phyloP scores from a whole-genome alignment of 1,140 invertebrate genomes.

The Acyrthosiphon pisum region DNA sequence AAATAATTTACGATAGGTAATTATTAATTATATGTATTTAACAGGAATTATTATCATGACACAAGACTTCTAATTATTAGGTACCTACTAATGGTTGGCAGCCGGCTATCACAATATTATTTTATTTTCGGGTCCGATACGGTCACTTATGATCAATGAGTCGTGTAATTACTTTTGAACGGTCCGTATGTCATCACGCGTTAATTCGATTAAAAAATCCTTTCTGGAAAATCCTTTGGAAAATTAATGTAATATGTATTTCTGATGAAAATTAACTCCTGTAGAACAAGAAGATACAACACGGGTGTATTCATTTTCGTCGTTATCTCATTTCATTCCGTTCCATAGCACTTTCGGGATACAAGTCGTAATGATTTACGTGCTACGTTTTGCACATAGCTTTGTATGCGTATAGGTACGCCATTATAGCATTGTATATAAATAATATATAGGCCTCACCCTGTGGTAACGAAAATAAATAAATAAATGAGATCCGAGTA shows the following conservation, averaged over 20 bases:
- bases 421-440: not conserved
- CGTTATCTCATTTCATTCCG: slow-evolving; percentile 23
- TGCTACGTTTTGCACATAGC: not conserved
- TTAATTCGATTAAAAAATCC: not conserved
- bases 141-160: not conserved
- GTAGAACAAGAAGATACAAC: not conserved
- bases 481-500: not conserved
- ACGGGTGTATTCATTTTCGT: not conserved
- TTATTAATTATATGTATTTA: too few relatives aligned
- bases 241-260: not conserved
- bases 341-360: not conserved
- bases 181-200: not conserved
- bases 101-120: too few relatives aligned
- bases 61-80: too few relatives aligned
- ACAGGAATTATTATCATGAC: too few relatives aligned
- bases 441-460: too few relatives aligned
- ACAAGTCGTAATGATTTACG: not conserved
- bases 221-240: not conserved
- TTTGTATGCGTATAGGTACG: not conserved
- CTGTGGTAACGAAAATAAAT: not conserved
- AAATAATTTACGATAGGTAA: too few relatives aligned
- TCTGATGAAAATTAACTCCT: not conserved
- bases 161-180: not conserved
- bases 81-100: too few relatives aligned
- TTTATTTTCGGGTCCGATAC: not conserved